A percentile compares a stretch with the other conserved stretches of the same genome.
Conservation (phyloP, 2,888 invertebrate species). For the Volucella inanis region DNA sequence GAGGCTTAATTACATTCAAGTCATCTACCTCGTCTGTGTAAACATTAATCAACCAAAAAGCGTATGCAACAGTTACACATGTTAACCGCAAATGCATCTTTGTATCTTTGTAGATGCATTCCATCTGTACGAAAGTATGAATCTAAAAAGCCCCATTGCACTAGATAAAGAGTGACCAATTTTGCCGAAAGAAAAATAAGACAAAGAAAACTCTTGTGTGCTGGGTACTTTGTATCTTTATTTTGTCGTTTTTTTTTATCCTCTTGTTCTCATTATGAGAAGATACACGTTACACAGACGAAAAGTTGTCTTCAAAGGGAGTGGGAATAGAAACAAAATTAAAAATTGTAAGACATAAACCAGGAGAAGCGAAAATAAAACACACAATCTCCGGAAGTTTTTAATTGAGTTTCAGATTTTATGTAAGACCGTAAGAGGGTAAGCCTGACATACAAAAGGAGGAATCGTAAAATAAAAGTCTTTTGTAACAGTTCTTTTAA, state of each 20-base stretch:
- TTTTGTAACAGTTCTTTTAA: constrained; percentile 48
- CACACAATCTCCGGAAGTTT: constrained; percentile 57
- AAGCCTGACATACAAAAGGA: not conserved
- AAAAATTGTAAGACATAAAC: constrained; percentile 23
- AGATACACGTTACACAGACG: not conserved
- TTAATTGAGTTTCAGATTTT: constrained; percentile 60
- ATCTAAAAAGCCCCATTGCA: constrained; percentile 1
- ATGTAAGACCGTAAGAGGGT: constrained; percentile 36
- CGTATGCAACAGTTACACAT: constrained; percentile 2
- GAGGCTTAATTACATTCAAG: constrained; percentile 37
- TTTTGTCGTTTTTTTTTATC: too few relatives aligned
- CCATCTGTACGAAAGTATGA: not conserved
- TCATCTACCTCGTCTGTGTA: constrained; percentile 1
- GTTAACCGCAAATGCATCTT: not conserved
- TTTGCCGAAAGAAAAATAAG: not conserved
- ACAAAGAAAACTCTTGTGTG: constrained; percentile 7
- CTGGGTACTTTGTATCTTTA: constrained; percentile 12
- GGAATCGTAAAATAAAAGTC: constrained; percentile 7
- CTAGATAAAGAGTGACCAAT: not conserved
- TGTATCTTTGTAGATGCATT: not conserved
- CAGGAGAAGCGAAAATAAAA: not conserved
- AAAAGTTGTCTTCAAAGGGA: not conserved
- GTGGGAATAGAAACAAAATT: not conserved
- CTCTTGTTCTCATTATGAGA: not conserved
- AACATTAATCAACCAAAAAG: constrained; percentile 40